phyloP scores from a whole-genome alignment of 2,888 invertebrate species.

The Abrostola triplasia region DNA sequence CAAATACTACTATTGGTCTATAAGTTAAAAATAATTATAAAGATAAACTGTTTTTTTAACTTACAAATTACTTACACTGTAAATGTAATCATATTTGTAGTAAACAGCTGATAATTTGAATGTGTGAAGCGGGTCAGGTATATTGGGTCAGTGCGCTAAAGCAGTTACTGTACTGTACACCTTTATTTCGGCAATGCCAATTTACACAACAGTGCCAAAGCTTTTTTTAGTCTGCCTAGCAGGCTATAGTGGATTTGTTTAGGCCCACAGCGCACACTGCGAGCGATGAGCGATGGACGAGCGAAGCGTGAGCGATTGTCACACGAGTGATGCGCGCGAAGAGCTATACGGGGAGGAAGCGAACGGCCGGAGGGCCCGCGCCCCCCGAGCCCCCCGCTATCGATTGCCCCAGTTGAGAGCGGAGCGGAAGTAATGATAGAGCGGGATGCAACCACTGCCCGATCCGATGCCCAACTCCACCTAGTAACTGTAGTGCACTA shows the following conservation, averaged over 20 bases:
- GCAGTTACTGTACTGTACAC: not conserved
- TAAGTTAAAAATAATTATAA: too few species aligned
- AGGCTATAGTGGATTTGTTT: slow-evolving; percentile 40
- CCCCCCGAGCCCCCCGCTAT: slow-evolving; percentile 80
- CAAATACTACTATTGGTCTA: too few species aligned
- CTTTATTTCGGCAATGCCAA: not conserved
- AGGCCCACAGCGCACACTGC: slow-evolving; percentile 42
- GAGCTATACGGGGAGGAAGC: slow-evolving; percentile 67
- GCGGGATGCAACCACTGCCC: slow-evolving; percentile 87
- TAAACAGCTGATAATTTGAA: not conserved
- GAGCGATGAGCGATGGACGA: slow-evolving; percentile 62
- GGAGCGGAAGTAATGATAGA: slow-evolving; percentile 88
- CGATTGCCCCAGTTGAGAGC: slow-evolving; percentile 91
- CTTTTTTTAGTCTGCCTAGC: slow-evolving; percentile 14
- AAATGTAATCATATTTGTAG: not conserved
- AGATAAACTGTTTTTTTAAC: too few species aligned
- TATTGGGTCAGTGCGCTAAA: not conserved
- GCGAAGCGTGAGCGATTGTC: slow-evolving; percentile 81
- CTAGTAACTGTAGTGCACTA: slow-evolving; percentile 82
- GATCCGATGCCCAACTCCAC: slow-evolving; percentile 81
- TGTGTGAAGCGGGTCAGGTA: not conserved
- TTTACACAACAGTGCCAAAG: not conserved
- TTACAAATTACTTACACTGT: too few species aligned
- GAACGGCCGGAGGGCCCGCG: slow-evolving; percentile 66
- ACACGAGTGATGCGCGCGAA: slow-evolving; percentile 85